phyloP scores from a whole-genome alignment of 2,888 invertebrate species.

The Tubiluchus corallicola region DNA sequence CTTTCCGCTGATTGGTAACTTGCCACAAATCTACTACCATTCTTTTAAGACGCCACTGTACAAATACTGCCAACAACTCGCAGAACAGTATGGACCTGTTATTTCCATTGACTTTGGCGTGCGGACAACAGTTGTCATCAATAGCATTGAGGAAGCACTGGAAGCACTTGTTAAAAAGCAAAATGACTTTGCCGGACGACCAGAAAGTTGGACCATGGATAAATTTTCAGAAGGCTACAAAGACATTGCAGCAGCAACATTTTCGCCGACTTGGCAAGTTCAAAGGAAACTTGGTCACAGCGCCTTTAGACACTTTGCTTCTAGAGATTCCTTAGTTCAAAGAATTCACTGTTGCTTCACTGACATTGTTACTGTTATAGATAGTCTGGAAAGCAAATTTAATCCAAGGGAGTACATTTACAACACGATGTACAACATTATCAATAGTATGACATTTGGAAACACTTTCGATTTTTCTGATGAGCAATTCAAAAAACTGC shows the following conservation, averaged over 20 bases:
- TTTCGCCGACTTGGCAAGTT: background rate
- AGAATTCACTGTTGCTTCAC: background rate
- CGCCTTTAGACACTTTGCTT: constrained; percentile 3
- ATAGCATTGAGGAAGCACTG: background rate
- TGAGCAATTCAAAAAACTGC: background rate
- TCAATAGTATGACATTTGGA: background rate
- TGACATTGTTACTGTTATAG: background rate
- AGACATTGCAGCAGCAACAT: background rate
- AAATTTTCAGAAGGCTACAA: no score
- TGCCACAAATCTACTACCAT: no score
- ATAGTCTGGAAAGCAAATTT: background rate
- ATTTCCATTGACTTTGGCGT: background rate
- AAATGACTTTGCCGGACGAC: constrained; percentile 1
- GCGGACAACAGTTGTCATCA: background rate
- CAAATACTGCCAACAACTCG: background rate
- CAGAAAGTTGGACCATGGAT: constrained; percentile 3
- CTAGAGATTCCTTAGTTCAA: background rate
- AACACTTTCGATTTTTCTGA: background rate
- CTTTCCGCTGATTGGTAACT: no score
- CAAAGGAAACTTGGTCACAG: background rate
- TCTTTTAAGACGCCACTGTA: no score
- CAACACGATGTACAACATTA: background rate
- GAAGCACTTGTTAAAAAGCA: background rate
- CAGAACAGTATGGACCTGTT: background rate
- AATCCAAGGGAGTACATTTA: background rate